Evolutionary conservation across 2,113 vertebrate genomes (phyloP).

Genomic region (Geothlypis trichas): DNA sequence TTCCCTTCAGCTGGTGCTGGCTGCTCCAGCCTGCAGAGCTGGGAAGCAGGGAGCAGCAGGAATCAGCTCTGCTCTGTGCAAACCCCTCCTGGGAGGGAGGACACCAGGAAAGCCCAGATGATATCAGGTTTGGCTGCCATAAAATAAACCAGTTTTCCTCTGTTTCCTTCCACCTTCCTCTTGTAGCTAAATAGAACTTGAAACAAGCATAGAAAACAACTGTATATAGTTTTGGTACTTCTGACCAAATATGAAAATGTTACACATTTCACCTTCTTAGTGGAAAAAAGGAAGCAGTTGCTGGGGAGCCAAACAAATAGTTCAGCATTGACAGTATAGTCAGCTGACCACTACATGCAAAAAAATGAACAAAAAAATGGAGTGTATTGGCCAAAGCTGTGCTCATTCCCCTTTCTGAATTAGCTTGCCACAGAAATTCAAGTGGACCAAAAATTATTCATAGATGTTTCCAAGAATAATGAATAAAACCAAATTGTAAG

Average conservation of each 20-base stretch:
- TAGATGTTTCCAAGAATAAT: constrained; percentile 46
- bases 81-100: background rate
- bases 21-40: background rate
- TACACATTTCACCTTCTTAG: background rate
- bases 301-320: background rate
- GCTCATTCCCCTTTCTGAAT: constrained; percentile 2
- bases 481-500: constrained; percentile 33
- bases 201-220: background rate
- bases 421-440: constrained; percentile 19
- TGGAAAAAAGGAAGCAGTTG: background rate
- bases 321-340: background rate
- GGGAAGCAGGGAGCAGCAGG: background rate
- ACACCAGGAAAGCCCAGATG: background rate
- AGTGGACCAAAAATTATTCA: constrained; percentile 26
- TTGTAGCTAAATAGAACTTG: background rate
- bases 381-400: background rate
- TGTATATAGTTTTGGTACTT: background rate
- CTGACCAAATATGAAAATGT: background rate
- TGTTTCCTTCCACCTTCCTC: background rate
- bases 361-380: background rate
- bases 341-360: background rate
- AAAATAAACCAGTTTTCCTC: background rate
- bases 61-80: background rate
- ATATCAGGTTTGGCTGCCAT: background rate
- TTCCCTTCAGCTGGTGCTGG: background rate